Evolutionary conservation across 2,797 vertebrate species (phyloP), one percentile per base, ranked within the genome.

Genomic region (Bradypodion ventrale): DNA sequence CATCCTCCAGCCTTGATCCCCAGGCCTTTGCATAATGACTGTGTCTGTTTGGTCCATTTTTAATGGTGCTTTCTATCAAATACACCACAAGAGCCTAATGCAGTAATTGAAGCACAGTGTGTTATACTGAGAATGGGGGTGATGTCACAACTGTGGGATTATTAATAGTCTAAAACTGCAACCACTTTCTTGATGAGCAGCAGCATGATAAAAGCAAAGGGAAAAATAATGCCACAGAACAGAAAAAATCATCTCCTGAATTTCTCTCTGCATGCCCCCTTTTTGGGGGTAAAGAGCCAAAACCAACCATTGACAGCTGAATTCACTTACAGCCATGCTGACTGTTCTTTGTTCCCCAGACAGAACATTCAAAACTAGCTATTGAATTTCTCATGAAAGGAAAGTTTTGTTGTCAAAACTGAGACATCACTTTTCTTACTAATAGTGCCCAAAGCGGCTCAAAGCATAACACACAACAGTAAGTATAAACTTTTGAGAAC

Each of bases 91-190:
- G 77, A 78, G 69, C 56, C 56, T 52, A 13, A 89, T 56, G 29
- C 52, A 73, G 87, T 16, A 56, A 88, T 85, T 89, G 87, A 91
- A 88, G 42, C 80, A 19, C 77, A 73, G 87, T 1, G 5, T 86
- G 82, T 87, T 92, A 89, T 90, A 92, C 90, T 79, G 90, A 85
- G 92, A 90, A 92, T n/a, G 65, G 59, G 44, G 88, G 82, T 89
- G 93, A 90, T 88, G 84, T 88, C 91, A 91, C 89, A 81, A 88
- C 85, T 19, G 32, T 29, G 84, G 88, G 87, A 86, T 89, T 94
- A 93, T 93, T 93, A 94, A 94, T 88, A 95, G 93, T 66, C 60
- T 60, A 44, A 87, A 91, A 0, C 85, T 75, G n/a, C 85, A 85
- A 93, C 90, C 80, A 89, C 83, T 87, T 90, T 78, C 91, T 93